Percentiles rank a stretch among this genome's conserved stretches.
phyloP scores from a whole-genome alignment of 2,797 vertebrate species.

The Sebastes matsubarae region DNA sequence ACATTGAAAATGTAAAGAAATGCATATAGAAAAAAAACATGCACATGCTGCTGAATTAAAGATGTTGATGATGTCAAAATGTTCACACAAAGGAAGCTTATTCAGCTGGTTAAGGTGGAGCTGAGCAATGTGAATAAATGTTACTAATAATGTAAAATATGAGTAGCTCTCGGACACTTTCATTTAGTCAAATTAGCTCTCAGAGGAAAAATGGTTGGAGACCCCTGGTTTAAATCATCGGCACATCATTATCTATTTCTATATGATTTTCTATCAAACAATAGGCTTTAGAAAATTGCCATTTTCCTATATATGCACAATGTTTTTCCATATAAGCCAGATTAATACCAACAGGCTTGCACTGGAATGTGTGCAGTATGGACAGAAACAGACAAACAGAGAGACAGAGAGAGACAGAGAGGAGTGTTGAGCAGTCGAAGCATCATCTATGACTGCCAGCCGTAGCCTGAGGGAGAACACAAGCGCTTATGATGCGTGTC shows the following conservation, averaged over 20 bases:
- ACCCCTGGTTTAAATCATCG: too few species aligned
- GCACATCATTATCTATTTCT: not conserved
- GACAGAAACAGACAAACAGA: conserved; percentile 5
- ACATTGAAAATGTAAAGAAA: too few species aligned
- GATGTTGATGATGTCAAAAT: too few species aligned
- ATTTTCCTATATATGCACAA: not conserved
- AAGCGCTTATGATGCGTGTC: conserved; percentile 62
- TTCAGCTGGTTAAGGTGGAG: too few species aligned
- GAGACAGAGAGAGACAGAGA: not conserved
- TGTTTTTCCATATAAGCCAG: not conserved
- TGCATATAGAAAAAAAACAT: too few species aligned
- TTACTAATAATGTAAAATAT: too few species aligned
- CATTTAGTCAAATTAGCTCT: too few species aligned
- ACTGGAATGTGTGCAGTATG: conserved; percentile 7
- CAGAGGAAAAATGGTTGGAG: too few species aligned
- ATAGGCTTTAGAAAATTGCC: not conserved
- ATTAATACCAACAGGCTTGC: not conserved
- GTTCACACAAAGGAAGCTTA: too few species aligned
- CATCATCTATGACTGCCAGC: conserved; percentile 65
- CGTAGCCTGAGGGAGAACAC: conserved; percentile 57
- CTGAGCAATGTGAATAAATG: too few species aligned
- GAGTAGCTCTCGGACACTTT: too few species aligned
- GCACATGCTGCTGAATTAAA: too few species aligned
- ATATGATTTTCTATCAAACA: not conserved
- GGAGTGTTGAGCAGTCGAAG: conserved; percentile 40